Base-by-base conservation (phyloP, 2,113 vertebrate species). In the Gallinago paraguaiae region DNA sequence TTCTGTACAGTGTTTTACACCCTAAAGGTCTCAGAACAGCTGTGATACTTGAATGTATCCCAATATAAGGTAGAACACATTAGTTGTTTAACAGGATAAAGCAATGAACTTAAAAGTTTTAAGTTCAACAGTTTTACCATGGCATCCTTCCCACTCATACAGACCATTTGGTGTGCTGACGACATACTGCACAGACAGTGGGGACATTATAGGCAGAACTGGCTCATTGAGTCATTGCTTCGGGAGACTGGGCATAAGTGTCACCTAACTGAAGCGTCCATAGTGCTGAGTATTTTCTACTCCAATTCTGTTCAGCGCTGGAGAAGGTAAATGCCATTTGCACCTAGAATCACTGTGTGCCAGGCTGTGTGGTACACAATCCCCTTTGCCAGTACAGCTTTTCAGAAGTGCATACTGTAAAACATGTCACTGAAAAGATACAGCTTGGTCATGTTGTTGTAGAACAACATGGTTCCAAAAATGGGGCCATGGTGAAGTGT, bases 141-240 rank as follows among this genome's bases (percentile, higher is more conserved):
- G 24, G 35, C 17, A 22, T n/a, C 48, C 24, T 69, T 27, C 30
- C 28, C 43, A 7, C 41, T 54, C 46, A 48, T 41, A 31, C 51
- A 24, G 57, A 25, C 28, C 25, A 1, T 25, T 51, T 69, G 48
- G 35, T 33, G 20, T 53, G 15, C 43, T 20, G 22, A 41, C 59
- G 53, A 11, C 0, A 0, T 20, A 15, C 41, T 57, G 64, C 59
- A 41, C 2, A 4, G 48, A 4, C 37, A 15, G 13, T 9, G 33
- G 63, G 35, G 41, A 13, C 8, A 2, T 22, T 11, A 12, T 24
- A 28, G 9, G 20, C 28, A 79, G 23, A 15, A 7, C 3, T 65
- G 51, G 27, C 11, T 88, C 19, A 7, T 8, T 45, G 41, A 18
- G 35, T 79, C 48, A 41, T 46, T 69, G 31, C 24, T 71, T 65